phyloP scores from a whole-genome alignment of 2,888 invertebrate genomes.

The Belgica antarctica region DNA sequence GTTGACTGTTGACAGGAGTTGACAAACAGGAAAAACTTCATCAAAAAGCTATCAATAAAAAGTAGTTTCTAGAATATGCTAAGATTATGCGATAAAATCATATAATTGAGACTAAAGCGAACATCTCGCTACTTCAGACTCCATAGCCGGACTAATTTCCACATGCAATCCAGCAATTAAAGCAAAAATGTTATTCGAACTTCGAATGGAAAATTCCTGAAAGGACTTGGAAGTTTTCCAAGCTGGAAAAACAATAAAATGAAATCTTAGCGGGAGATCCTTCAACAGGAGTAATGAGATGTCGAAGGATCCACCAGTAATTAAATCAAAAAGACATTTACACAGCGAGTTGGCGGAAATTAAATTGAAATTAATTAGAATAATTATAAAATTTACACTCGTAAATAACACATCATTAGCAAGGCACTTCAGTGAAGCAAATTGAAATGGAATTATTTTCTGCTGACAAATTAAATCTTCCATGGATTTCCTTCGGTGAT shows the following conservation, averaged over 20 bases:
- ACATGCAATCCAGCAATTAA: too few species aligned
- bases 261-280: not conserved
- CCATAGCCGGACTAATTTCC: too few species aligned
- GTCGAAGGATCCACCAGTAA: not conserved
- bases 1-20: too few species aligned
- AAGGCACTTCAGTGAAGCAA: not conserved
- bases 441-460: not conserved
- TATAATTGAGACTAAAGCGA: too few species aligned
- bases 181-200: not conserved
- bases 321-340: constrained; percentile 5
- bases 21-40: too few species aligned
- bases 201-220: not conserved
- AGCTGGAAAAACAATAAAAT: not conserved
- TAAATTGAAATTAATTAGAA: constrained; percentile 4
- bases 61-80: too few species aligned
- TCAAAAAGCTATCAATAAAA: too few species aligned
- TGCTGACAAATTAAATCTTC: too few species aligned
- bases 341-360: not conserved
- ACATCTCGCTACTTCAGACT: too few species aligned
- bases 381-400: not conserved
- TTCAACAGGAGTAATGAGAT: not conserved
- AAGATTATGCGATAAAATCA: too few species aligned
- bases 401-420: not conserved
- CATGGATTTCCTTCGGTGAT: too few species aligned
- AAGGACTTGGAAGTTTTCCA: not conserved